Percentiles rank a stretch among this genome's conserved stretches.
These are phyloP conservation scores for Columba guinea DNA, from an alignment of 2,797 vertebrate genomes.

Conservation along the genomic window DNA sequence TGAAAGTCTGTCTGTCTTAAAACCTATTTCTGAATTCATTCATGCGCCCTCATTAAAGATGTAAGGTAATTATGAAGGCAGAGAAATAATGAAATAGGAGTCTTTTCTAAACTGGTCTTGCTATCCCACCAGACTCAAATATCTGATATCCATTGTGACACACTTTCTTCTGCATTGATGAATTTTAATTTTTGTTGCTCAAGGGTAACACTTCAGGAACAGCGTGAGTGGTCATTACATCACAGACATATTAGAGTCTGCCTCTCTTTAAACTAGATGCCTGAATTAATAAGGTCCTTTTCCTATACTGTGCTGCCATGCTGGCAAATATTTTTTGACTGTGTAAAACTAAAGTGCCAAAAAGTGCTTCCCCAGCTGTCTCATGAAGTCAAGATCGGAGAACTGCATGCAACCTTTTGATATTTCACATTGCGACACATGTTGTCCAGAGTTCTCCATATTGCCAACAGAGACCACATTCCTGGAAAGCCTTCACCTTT, in stretches of 20 bases:
- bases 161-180: constrained; percentile 30
- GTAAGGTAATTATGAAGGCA: constrained; percentile 51
- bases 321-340: constrained; percentile 65
- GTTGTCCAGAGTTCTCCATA: constrained; percentile 6
- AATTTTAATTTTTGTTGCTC: constrained; percentile 69
- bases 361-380: constrained; percentile 61
- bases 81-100: constrained; percentile 37
- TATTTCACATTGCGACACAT: background rate
- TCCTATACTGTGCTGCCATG: background rate
- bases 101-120: background rate
- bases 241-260: constrained; percentile 34
- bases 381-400: constrained; percentile 65
- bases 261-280: constrained; percentile 56
- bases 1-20: constrained; percentile 5
- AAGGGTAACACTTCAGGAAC: constrained; percentile 46
- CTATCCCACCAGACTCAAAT: background rate
- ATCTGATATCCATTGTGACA: constrained; percentile 46
- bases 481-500: background rate
- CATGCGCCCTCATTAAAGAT: constrained; percentile 52
- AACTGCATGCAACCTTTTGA: constrained; percentile 19
- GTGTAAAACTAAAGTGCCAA: constrained; percentile 63
- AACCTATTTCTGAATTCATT: constrained; percentile 46
- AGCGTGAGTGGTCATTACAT: constrained; percentile 53
- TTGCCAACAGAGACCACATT: background rate
- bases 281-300: constrained; percentile 63